Percentiles rank a stretch among this genome's conserved stretches.
Conservation (phyloP, 1,140 invertebrate genomes). For the Hydropsyche tenuis region DNA sequence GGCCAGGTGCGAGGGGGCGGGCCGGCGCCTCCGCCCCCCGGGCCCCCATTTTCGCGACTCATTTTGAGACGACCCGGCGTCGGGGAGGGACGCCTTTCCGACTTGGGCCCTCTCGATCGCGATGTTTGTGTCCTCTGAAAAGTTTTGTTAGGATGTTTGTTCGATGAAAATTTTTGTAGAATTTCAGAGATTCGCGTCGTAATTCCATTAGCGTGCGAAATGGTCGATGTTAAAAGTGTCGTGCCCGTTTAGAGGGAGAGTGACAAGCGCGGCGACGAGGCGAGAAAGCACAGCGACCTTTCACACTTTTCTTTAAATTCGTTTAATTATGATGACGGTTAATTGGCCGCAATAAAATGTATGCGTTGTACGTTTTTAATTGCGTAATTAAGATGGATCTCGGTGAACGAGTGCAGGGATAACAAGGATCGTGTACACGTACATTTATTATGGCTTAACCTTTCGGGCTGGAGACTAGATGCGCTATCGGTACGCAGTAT, state of each 20-base stretch:
- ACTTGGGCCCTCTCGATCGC: background rate
- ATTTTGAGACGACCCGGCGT: no score
- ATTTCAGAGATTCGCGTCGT: no score
- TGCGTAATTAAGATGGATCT: conserved; percentile 4
- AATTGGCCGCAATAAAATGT: background rate
- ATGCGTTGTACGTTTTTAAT: background rate
- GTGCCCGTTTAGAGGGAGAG: background rate
- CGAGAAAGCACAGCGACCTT: conserved; percentile 2
- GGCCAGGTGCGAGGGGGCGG: background rate
- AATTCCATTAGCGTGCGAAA: conserved; percentile 28
- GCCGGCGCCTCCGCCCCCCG: conserved; percentile 13
- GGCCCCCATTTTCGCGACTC: no score
- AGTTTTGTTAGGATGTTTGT: no score
- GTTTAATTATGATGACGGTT: no score
- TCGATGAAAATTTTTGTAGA: no score
- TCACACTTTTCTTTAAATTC: no score
- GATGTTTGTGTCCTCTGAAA: no score
- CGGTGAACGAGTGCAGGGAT: conserved; percentile 5
- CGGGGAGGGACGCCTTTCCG: no score
- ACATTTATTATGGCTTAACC: conserved; percentile 23
- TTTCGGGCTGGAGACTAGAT: background rate
- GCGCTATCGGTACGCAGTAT: background rate
- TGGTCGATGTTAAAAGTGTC: conserved; percentile 22
- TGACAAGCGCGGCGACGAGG: background rate
- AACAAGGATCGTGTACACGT: conserved; percentile 18